Percentiles rank a stretch among this genome's conserved stretches.
Conservation (phyloP, 2,113 vertebrate species). For the Cisticola juncidis region DNA sequence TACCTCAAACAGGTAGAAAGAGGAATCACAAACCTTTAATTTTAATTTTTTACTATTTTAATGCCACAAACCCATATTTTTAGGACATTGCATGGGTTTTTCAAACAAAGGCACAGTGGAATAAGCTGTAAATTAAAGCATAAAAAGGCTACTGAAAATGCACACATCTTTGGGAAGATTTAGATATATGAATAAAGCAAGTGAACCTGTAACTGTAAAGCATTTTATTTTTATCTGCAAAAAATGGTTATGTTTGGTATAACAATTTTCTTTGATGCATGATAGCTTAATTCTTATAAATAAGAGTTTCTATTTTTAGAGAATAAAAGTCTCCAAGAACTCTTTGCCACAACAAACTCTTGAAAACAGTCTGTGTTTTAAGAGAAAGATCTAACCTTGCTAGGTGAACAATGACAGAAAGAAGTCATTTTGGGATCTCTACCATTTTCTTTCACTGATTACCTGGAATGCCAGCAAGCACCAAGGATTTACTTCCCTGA, state of each 20-base stretch:
- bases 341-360: background rate
- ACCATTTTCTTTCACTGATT: background rate
- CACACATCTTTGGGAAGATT: slow-evolving; percentile 23
- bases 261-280: slow-evolving; percentile 6
- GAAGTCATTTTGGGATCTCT: background rate
- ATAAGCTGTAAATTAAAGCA: slow-evolving; percentile 16
- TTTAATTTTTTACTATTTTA: slow-evolving; percentile 35
- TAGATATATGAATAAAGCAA: background rate
- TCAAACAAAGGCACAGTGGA: background rate
- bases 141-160: slow-evolving; percentile 16
- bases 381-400: background rate
- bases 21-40: background rate
- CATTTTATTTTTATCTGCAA: slow-evolving; percentile 38
- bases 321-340: background rate
- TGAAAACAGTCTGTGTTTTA: background rate
- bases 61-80: background rate
- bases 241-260: slow-evolving; percentile 27
- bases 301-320: slow-evolving; percentile 28
- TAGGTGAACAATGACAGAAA: background rate
- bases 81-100: slow-evolving; percentile 8
- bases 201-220: background rate
- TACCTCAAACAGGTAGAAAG: background rate
- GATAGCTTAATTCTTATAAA: background rate
- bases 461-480: background rate
- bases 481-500: background rate